Conservation (phyloP, 2,113 vertebrate species). For the Polyodon spathula region DNA sequence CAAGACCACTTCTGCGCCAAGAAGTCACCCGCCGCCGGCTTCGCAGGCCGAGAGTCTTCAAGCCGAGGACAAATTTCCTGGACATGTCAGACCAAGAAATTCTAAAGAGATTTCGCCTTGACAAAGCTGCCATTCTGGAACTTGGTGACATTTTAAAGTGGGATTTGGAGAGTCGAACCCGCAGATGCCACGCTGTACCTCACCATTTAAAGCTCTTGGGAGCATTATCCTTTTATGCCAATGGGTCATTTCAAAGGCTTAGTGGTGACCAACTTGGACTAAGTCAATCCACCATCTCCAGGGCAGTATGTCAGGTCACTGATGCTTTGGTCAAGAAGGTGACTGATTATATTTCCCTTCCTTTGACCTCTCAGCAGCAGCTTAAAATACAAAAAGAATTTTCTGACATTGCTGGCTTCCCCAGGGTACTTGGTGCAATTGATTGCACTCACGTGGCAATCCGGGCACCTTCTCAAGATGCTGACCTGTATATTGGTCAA, state of each 20-base stretch:
- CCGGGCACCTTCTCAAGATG: constrained; percentile 11
- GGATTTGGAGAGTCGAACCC: not conserved
- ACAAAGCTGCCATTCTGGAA: not conserved
- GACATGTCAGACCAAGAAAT: not conserved
- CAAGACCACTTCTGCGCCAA: not conserved
- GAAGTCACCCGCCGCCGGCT: not conserved
- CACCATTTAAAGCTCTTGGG: no score
- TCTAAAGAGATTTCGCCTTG: not conserved
- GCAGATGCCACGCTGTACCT: not conserved
- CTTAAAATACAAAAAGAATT: constrained; percentile 6
- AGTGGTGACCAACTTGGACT: not conserved
- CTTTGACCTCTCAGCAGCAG: not conserved
- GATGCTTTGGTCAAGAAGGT: constrained; percentile 5
- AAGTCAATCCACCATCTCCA: not conserved
- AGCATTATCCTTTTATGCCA: not conserved
- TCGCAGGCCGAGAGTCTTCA: not conserved
- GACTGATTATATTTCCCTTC: constrained; percentile 12
- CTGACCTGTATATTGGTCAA: constrained; percentile 13
- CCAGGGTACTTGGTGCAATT: no score
- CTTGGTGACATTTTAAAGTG: not conserved
- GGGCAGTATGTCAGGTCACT: not conserved
- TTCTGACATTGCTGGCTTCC: constrained; percentile 10
- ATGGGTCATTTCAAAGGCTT: not conserved
- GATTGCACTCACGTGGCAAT: no score
- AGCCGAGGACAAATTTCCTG: not conserved